phyloP scores from a whole-genome alignment of 2,888 invertebrate genomes.

The Tipula helvola region DNA sequence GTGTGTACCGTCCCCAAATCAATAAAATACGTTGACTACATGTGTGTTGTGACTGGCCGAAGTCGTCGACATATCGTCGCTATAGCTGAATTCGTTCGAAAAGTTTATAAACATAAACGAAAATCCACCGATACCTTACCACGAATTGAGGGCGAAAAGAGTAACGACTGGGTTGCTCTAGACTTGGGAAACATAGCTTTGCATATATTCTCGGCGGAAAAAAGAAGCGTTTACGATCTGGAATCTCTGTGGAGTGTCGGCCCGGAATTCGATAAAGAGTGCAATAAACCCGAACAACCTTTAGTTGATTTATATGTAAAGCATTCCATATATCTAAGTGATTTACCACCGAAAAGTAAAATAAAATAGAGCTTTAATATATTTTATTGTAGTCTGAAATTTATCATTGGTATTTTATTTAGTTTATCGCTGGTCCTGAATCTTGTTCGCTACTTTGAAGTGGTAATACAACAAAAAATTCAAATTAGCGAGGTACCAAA shows the following conservation, averaged over 20 bases:
- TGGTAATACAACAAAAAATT: no score
- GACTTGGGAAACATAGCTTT: slow-evolving; percentile 88
- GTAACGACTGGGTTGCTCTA: slow-evolving; percentile 76
- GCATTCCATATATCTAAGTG: slow-evolving; percentile 50
- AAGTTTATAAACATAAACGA: slow-evolving; percentile 62
- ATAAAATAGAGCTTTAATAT: neutral
- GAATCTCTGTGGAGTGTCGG: slow-evolving; percentile 89
- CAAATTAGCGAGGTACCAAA: no score
- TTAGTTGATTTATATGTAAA: slow-evolving; percentile 51
- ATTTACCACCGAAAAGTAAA: slow-evolving; percentile 43
- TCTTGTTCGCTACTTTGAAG: no score
- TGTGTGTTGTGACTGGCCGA: slow-evolving; percentile 66
- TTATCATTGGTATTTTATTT: no score
- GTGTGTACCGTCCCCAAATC: slow-evolving; percentile 63
- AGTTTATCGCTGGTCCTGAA: no score
- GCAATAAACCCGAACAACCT: slow-evolving; percentile 45
- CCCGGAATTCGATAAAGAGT: slow-evolving; percentile 60
- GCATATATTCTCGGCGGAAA: slow-evolving; percentile 66
- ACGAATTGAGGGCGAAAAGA: slow-evolving; percentile 61
- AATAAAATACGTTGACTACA: slow-evolving; percentile 69
- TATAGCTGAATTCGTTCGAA: slow-evolving; percentile 60
- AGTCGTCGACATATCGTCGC: slow-evolving; percentile 63
- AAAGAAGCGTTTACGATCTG: slow-evolving; percentile 65
- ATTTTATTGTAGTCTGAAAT: no score
- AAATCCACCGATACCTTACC: slow-evolving; percentile 51